These are phyloP conservation scores for Napeogenes sylphis DNA, from an alignment of 2,888 invertebrate genomes.

Conservation along the genomic window DNA sequence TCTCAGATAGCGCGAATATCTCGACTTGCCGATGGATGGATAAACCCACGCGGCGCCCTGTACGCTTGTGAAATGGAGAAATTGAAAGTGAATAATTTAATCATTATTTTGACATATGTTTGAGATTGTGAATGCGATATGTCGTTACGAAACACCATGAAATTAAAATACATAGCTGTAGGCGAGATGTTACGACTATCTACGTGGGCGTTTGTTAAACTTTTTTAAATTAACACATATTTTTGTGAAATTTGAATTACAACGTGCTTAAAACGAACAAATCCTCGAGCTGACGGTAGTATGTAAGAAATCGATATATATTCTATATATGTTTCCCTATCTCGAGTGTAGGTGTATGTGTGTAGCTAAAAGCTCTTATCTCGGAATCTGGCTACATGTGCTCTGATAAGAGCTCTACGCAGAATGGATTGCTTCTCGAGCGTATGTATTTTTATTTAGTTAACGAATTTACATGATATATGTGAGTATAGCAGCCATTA, in stretches of 20 bases:
- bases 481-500: neutral
- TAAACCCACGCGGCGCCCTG: conserved; percentile 13
- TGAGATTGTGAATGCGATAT: conserved; percentile 4
- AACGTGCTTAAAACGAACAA: no score
- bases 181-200: no score
- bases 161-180: neutral
- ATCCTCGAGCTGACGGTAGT: no score
- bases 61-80: conserved; percentile 7
- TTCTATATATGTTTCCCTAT: neutral
- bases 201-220: no score
- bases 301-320: neutral
- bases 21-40: conserved; percentile 16
- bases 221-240: no score
- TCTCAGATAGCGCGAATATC: conserved; percentile 21
- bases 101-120: conserved; percentile 7
- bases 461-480: neutral
- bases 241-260: no score
- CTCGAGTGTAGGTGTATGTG: conserved; percentile 4
- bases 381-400: conserved; percentile 24
- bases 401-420: conserved; percentile 15
- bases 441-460: neutral
- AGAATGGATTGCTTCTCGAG: conserved; percentile 2
- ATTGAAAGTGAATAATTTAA: conserved; percentile 5
- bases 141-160: no score
- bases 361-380: conserved; percentile 11